Base-by-base conservation (phyloP, 1,140 invertebrate species). In the Calycopis cecrops region DNA sequence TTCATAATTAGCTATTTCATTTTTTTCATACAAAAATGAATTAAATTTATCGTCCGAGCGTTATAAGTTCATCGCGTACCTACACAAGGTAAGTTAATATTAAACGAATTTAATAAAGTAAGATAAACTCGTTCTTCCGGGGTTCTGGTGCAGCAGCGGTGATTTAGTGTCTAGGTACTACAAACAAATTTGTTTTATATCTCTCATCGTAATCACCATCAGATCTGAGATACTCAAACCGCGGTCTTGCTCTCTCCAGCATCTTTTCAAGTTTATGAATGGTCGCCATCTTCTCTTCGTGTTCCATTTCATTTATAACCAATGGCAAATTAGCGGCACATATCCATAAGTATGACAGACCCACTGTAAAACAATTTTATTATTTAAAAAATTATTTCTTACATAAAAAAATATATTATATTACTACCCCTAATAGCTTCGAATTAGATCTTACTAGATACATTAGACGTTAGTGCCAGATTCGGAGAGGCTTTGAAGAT, bases 281-380 rank as follows among this genome's bases (percentile, higher is more conserved):
- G 6, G 72, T 79, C 3, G 58, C 66, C n/a, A 58, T 52, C 53
- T 85, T 78, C 53, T 84, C 71, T 16, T 83, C 79, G 10, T 62
- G 62, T 49, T 85, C 71, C 55, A 79, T 79, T 53, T 85, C 81
- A 42, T 78, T 84, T 50, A 84, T 76, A 0, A 87, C 55, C 49
- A 80, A 67, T 6, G 84, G 84, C 11, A 87, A 60, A 68, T 76
- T 84, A 9, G 74, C 69, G 6, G 69, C 68, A 60, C 84, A 87
- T 47, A 85, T 60, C 84, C 84, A 87, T 34, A 85, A 54, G 53
- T 87, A 87, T 52, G 76, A 85, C 69, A 76, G 71, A 34, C n/a
- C n/a, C n/a, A n/a, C n/a, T n/a, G n/a, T n/a, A n/a, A n/a, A n/a
- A n/a, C n/a, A n/a, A n/a, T n/a, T 76, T 79, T 71, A 87, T 82